Conservation (phyloP, 1,140 invertebrate genomes). For the Limonius californicus region DNA sequence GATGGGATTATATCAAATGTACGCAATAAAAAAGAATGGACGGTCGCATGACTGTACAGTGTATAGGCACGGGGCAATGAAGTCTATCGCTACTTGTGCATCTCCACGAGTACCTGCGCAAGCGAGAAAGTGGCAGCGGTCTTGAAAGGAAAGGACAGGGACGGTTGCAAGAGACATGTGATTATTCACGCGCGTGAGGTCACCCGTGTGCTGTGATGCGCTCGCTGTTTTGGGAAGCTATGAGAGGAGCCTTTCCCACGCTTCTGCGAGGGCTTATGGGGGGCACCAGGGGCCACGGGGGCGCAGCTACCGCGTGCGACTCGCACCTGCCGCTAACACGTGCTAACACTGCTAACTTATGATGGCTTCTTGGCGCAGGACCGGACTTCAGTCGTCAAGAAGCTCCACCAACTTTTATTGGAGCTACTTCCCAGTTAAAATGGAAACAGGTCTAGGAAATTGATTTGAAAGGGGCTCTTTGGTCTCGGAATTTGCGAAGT, state of each 20-base stretch:
- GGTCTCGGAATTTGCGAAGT: no score
- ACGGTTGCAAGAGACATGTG: not conserved
- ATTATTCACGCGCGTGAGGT: constrained; percentile 19
- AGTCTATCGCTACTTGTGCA: constrained; percentile 30
- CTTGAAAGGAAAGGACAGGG: not conserved
- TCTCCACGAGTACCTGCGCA: constrained; percentile 43
- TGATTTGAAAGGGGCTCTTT: no score
- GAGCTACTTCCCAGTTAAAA: no score
- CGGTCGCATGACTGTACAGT: not conserved
- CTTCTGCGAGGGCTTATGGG: constrained; percentile 39
- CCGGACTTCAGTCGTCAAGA: no score
- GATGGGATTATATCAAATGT: not conserved
- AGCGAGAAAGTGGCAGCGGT: constrained; percentile 26
- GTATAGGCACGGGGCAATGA: constrained; percentile 3
- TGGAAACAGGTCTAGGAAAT: no score
- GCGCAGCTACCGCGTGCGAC: constrained; percentile 39
- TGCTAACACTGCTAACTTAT: constrained; percentile 31
- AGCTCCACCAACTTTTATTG: no score
- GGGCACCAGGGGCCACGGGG: constrained; percentile 5
- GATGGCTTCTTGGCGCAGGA: constrained; percentile 15
- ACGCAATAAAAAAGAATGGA: not conserved
- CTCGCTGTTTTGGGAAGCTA: constrained; percentile 39
- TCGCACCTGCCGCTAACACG: constrained; percentile 39
- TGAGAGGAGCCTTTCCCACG: constrained; percentile 36
- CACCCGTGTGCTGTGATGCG: constrained; percentile 26